These are phyloP conservation scores for Eustalomyia histrio DNA, from an alignment of 2,888 invertebrate genomes.

Conservation along the genomic window DNA sequence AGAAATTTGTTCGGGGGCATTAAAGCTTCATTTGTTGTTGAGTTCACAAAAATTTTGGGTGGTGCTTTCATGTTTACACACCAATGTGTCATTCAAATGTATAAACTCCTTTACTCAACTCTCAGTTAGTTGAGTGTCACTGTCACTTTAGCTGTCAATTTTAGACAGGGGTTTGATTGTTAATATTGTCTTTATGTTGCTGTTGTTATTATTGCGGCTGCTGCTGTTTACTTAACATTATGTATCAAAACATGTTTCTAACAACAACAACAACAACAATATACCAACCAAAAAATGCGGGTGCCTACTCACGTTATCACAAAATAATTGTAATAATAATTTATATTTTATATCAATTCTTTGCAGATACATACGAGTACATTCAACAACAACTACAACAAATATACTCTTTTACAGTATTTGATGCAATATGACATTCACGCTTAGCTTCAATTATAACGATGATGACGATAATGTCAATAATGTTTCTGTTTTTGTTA, in stretches of 20 bases:
- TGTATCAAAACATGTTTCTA: slow-evolving; percentile 46
- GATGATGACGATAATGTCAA: slow-evolving; percentile 41
- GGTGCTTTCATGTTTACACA: slow-evolving; percentile 42
- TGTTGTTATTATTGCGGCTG: slow-evolving; percentile 33
- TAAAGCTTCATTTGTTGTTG: slow-evolving; percentile 11
- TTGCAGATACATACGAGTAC: slow-evolving; percentile 4
- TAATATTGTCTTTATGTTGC: slow-evolving; percentile 43
- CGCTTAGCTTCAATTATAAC: slow-evolving; percentile 31
- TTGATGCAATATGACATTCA: slow-evolving; percentile 35
- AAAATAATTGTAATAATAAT: slow-evolving; percentile 20
- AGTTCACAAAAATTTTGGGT: slow-evolving; percentile 24
- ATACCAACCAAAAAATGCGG: slow-evolving; percentile 47
- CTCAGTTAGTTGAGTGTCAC: slow-evolving; percentile 42
- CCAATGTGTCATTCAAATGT: slow-evolving; percentile 42
- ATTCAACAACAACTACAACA: too few species aligned
- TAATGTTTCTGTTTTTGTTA: slow-evolving; percentile 11
- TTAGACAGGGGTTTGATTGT: slow-evolving; percentile 57
- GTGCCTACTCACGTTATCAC: slow-evolving; percentile 37
- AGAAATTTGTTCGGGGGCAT: slow-evolving; percentile 37
- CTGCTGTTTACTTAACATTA: slow-evolving; percentile 35
- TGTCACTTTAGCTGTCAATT: slow-evolving; percentile 60
- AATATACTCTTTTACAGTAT: too few species aligned
- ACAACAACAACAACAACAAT: slow-evolving; percentile 23
- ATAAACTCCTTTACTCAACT: slow-evolving; percentile 25
- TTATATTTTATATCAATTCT: slow-evolving; percentile 36